These are phyloP conservation scores for Lates calcarifer DNA, from an alignment of 2,113 vertebrate genomes.

Conservation along the genomic window DNA sequence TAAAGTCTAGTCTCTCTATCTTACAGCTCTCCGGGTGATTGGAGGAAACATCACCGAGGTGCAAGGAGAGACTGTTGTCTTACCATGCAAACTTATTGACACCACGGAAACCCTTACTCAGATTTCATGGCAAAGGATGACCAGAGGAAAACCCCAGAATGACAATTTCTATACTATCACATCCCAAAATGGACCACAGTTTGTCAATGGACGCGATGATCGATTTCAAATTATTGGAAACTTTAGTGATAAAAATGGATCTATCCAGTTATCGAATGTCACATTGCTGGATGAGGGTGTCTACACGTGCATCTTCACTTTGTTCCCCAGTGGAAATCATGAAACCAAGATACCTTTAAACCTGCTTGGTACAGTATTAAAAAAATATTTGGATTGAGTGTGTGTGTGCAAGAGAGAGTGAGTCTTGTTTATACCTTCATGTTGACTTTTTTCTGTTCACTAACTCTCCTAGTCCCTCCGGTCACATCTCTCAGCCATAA, in stretches of 20 bases:
- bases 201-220: background rate
- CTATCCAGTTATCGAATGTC: slow-evolving; percentile 51
- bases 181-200: accelerated
- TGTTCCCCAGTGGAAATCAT: slow-evolving; percentile 58
- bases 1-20: no score
- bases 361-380: slow-evolving; percentile 53
- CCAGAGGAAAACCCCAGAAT: background rate
- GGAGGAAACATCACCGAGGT: background rate
- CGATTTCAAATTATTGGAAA: slow-evolving; percentile 58
- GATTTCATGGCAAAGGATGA: slow-evolving; percentile 72
- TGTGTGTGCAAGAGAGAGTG: background rate
- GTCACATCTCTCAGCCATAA: background rate
- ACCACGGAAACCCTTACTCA: background rate
- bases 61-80: background rate
- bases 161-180: slow-evolving; percentile 23
- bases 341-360: slow-evolving; percentile 16
- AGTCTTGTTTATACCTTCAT: background rate
- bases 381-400: background rate
- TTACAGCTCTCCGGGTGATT: slow-evolving; percentile 52
- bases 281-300: slow-evolving; percentile 61
- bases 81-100: slow-evolving; percentile 59
- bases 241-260: slow-evolving; percentile 9
- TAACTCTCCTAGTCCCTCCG: slow-evolving; percentile 60
- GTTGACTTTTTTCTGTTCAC: background rate
- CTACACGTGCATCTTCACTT: slow-evolving; percentile 68